Evolutionary conservation across 2,113 vertebrate species (phyloP).

Genomic region (Dasyornis broadbenti): DNA sequence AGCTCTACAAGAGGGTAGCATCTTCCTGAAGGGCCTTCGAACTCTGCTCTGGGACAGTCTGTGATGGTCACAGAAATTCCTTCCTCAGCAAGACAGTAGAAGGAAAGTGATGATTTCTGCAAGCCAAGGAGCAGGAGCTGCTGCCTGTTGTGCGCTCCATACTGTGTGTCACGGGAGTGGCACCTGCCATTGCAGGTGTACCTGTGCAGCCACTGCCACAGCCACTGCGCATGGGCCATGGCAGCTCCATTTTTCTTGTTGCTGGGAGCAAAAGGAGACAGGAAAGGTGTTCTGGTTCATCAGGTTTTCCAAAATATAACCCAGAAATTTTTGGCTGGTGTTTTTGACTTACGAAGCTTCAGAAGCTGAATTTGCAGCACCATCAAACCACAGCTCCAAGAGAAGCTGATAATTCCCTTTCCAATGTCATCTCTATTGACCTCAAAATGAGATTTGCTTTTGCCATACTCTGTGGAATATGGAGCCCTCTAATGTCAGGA

Average conservation of each 20-base stretch:
- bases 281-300: not conserved
- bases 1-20: not conserved
- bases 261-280: not conserved
- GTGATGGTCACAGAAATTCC: not conserved
- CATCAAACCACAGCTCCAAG: not conserved
- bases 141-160: not conserved
- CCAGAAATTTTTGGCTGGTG: not conserved
- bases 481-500: constrained; percentile 63
- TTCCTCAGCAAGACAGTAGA: not conserved
- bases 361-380: not conserved
- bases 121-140: not conserved
- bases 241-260: not conserved
- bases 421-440: not conserved
- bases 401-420: not conserved
- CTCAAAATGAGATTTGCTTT: not conserved
- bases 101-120: not conserved
- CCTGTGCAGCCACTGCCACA: not conserved
- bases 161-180: fast-evolving
- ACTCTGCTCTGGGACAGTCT: not conserved
- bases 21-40: not conserved
- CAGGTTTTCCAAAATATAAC: not conserved
- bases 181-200: fast-evolving
- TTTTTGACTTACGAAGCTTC: not conserved
- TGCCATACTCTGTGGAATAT: constrained; percentile 32
- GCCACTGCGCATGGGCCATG: not conserved